Percentiles rank a stretch among this genome's conserved stretches.
phyloP scores from a whole-genome alignment of 2,797 vertebrate genomes.

The Streptopelia turtur region DNA sequence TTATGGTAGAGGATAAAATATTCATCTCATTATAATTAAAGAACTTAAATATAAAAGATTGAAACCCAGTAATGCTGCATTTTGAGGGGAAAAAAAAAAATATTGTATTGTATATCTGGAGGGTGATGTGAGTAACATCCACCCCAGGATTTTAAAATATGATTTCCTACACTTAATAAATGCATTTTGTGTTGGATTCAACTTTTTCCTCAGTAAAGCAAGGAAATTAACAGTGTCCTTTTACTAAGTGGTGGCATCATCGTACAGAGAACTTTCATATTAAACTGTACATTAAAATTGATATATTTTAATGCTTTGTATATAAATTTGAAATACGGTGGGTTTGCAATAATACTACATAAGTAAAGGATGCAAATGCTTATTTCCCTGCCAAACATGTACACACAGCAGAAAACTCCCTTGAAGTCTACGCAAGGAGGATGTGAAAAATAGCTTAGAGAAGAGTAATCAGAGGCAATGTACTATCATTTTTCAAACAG shows the following conservation, averaged over 20 bases:
- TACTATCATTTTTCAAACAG: neutral
- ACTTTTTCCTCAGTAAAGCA: neutral
- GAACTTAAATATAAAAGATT: constrained; percentile 60
- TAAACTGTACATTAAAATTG: neutral
- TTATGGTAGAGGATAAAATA: constrained; percentile 76
- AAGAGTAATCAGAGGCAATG: neutral
- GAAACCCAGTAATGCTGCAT: constrained; percentile 23
- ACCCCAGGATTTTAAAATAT: neutral
- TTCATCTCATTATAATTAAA: constrained; percentile 76
- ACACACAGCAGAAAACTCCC: neutral
- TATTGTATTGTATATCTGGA: neutral
- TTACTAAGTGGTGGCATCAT: neutral
- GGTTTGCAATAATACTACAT: neutral
- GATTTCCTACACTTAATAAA: neutral
- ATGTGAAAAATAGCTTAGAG: neutral
- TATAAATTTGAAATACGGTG: neutral
- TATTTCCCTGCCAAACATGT: neutral
- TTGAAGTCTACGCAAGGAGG: neutral
- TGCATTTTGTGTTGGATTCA: neutral
- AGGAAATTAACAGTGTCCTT: neutral
- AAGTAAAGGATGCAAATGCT: neutral
- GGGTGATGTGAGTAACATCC: neutral
- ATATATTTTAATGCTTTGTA: neutral
- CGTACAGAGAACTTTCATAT: neutral
- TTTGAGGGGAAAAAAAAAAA: neutral